Evolutionary conservation across 1,140 invertebrate genomes (phyloP).

Genomic region (Caerostris extrusa): DNA sequence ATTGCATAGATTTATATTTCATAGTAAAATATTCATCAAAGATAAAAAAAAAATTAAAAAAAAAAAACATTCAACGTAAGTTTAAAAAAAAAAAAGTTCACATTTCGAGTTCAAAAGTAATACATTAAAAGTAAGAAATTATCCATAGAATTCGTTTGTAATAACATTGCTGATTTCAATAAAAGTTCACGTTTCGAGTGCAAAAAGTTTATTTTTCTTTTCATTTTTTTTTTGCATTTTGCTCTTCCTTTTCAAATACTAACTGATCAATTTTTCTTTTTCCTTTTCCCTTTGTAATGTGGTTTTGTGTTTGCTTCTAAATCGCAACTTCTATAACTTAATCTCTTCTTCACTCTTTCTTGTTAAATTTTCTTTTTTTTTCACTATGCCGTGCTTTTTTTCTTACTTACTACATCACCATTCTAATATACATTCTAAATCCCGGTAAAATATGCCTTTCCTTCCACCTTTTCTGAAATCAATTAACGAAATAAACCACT

Average conservation of each 20-base stretch:
- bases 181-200: not conserved
- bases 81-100: too few relatives aligned
- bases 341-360: not conserved
- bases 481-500: not conserved
- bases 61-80: too few relatives aligned
- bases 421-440: not conserved
- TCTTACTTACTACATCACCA: not conserved
- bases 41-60: too few relatives aligned
- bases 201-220: not conserved
- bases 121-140: too few relatives aligned
- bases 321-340: not conserved
- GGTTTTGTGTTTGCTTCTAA: conserved; percentile 18
- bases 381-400: not conserved
- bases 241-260: not conserved
- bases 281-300: not conserved
- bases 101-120: too few relatives aligned
- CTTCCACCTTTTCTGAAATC: not conserved
- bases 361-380: not conserved
- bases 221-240: not conserved
- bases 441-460: not conserved
- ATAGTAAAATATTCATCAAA: too few relatives aligned
- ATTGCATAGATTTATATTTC: too few relatives aligned
- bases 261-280: conserved; percentile 49
- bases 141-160: too few relatives aligned
- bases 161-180: too few relatives aligned